phyloP scores from a whole-genome alignment of 53 echinoderm and acorn worm species.

The Holothuria scabra region DNA sequence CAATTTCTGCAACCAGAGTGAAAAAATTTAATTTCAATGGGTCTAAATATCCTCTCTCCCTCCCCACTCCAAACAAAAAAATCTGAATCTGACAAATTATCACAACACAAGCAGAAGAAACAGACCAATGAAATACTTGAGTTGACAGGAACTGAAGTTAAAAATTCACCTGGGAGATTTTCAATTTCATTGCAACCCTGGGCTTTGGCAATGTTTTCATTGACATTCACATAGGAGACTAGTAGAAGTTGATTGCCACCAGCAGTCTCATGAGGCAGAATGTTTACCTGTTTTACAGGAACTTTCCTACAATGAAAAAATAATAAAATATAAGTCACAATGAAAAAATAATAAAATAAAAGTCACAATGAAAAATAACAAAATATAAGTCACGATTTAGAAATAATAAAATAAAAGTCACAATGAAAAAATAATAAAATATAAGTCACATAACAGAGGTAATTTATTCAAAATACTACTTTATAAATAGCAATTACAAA shows the following conservation, averaged over 20 bases:
- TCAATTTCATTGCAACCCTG: conserved; percentile 89
- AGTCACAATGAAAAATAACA: background rate
- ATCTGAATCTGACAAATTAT: background rate
- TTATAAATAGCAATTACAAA: too few relatives aligned
- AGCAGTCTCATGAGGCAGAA: conserved; percentile 70
- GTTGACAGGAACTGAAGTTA: background rate
- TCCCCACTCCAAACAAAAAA: too few relatives aligned
- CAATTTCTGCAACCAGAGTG: too few relatives aligned
- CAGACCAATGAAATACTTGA: background rate
- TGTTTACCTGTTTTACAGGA: conserved; percentile 73
- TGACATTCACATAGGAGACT: conserved; percentile 86
- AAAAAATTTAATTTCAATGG: too few relatives aligned
- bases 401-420: too few relatives aligned
- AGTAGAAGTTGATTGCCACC: conserved; percentile 70
- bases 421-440: background rate
- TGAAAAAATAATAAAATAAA: too few relatives aligned
- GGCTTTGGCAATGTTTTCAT: conserved; percentile 70
- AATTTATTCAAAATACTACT: too few relatives aligned
- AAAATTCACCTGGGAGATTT: conserved; percentile 74
- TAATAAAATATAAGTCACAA: background rate
- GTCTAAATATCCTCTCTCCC: too few relatives aligned
- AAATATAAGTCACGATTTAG: background rate
- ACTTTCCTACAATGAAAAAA: conserved; percentile 62
- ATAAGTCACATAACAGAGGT: background rate
- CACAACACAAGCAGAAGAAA: too few relatives aligned